Percentiles rank a stretch among this genome's conserved stretches.
Conservation (phyloP, 2,797 vertebrate species). For the Nothura maculosa region DNA sequence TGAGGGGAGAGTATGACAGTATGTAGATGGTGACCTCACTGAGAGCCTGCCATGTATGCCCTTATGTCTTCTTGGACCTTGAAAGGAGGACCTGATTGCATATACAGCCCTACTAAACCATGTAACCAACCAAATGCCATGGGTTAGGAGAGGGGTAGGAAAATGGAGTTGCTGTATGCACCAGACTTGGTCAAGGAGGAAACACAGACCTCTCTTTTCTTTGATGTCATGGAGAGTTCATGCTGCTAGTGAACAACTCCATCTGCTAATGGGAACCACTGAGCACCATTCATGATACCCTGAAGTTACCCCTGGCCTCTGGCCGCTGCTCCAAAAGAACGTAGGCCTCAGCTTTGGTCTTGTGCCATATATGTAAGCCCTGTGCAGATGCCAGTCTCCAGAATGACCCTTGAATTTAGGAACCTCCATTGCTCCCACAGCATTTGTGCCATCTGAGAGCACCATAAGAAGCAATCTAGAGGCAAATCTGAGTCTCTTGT, state of each 20-base stretch:
- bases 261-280: background rate
- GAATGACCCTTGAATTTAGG: background rate
- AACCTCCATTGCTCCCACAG: background rate
- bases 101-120: background rate
- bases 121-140: background rate
- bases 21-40: background rate
- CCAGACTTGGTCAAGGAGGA: background rate
- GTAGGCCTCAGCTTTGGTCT: background rate
- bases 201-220: background rate
- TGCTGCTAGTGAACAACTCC: background rate
- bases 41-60: fast-evolving
- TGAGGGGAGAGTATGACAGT: background rate
- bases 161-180: background rate
- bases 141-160: background rate
- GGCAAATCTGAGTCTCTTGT: background rate
- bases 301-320: background rate
- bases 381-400: background rate
- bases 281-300: background rate
- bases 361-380: background rate
- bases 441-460: background rate
- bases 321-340: background rate
- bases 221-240: background rate
- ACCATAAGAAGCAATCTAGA: background rate
- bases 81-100: background rate
- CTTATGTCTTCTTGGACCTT: background rate